phyloP scores from a whole-genome alignment of 1,140 invertebrate species.

The Ips typographus region DNA sequence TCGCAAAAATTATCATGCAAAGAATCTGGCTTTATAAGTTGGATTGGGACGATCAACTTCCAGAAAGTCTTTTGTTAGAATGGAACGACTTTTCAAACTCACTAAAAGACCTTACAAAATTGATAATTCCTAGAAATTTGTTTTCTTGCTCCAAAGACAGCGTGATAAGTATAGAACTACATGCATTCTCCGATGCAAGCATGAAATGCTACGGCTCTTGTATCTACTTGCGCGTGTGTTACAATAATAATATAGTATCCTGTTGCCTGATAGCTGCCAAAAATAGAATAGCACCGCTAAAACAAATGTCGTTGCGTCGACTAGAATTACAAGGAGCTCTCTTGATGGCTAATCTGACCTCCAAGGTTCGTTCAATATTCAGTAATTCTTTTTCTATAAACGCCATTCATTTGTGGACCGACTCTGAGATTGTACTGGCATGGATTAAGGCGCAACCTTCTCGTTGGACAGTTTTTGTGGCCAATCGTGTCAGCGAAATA shows the following conservation, averaged over 20 bases:
- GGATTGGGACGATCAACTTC: conserved; percentile 14
- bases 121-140: conserved; percentile 16
- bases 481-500: conserved; percentile 18
- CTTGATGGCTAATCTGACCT: conserved; percentile 33
- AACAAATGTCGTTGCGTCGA: conserved; percentile 43
- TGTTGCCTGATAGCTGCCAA: conserved; percentile 30
- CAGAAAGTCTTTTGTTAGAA: not conserved
- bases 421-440: conserved; percentile 36
- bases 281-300: conserved; percentile 46
- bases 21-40: conserved; percentile 14
- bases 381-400: not conserved
- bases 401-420: conserved; percentile 27
- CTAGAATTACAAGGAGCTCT: conserved; percentile 44
- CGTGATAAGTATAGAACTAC: conserved; percentile 8
- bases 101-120: not conserved
- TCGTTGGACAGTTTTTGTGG: conserved; percentile 38
- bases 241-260: not conserved
- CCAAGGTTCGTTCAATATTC: conserved; percentile 8
- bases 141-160: not conserved
- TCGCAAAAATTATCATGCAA: conserved; percentile 24
- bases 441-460: conserved; percentile 41
- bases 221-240: conserved; percentile 8
- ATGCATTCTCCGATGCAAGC: conserved; percentile 20
- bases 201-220: conserved; percentile 15
- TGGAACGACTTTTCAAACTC: conserved; percentile 11